phyloP scores from a whole-genome alignment of 2,113 vertebrate species.

The Sinosuthora webbiana region DNA sequence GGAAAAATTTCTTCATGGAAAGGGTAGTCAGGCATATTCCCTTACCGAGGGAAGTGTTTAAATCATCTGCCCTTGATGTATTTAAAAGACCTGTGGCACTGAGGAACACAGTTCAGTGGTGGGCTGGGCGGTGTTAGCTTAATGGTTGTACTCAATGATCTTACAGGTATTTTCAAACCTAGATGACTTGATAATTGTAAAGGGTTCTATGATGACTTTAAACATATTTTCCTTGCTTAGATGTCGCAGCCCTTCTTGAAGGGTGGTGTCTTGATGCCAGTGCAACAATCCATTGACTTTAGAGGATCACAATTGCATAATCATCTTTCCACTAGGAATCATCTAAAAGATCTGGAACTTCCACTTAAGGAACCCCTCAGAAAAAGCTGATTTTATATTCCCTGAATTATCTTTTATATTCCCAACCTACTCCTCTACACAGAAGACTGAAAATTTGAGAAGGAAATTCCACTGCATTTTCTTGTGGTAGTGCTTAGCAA shows the following conservation, averaged over 20 bases:
- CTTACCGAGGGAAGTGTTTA: neutral
- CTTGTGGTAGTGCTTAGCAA: neutral
- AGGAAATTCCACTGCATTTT: neutral
- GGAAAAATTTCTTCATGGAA: neutral
- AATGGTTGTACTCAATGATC: neutral
- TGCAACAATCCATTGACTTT: neutral
- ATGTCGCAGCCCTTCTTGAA: fast-evolving
- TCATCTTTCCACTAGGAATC: neutral
- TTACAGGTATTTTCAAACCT: neutral
- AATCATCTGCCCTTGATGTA: neutral
- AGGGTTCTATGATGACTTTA: neutral
- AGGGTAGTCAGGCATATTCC: neutral
- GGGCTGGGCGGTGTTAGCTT: neutral
- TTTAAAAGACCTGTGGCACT: neutral
- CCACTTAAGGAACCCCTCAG: neutral
- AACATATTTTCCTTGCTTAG: neutral
- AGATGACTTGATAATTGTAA: neutral
- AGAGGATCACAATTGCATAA: neutral
- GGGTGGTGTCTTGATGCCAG: neutral
- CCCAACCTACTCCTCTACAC: neutral
- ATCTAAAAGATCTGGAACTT: neutral
- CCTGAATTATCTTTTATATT: neutral
- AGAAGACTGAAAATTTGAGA: neutral
- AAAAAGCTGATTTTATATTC: neutral
- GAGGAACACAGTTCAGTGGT: neutral